These are phyloP conservation scores for Antidorcas marsupialis DNA, from an alignment of 2,113 vertebrate genomes.

Conservation along the genomic window DNA sequence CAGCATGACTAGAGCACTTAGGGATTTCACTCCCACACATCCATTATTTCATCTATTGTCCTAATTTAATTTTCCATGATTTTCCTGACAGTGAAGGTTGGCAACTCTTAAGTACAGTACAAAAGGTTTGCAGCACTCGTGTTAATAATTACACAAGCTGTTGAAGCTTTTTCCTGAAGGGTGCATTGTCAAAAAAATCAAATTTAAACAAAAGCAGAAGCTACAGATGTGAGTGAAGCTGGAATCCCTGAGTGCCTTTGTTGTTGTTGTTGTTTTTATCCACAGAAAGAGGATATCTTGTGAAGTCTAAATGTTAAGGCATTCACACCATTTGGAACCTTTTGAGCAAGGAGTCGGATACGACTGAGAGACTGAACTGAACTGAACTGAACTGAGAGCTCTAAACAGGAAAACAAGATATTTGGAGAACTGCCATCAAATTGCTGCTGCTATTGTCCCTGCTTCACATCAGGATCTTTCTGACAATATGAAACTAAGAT, in stretches of 20 bases:
- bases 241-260: constrained; percentile 39
- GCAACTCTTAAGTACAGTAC: constrained; percentile 46
- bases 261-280: neutral
- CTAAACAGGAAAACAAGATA: constrained; percentile 32
- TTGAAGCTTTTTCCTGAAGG: constrained; percentile 49
- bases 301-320: constrained; percentile 43
- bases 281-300: constrained; percentile 37
- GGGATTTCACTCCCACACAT: constrained; percentile 46
- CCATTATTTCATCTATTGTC: constrained; percentile 62
- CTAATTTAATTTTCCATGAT: constrained; percentile 58
- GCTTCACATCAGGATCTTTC: neutral
- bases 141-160: constrained; percentile 56
- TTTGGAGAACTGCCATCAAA: constrained; percentile 56
- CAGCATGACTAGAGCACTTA: constrained; percentile 59
- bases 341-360: neutral
- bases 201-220: constrained; percentile 56
- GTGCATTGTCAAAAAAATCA: constrained; percentile 62
- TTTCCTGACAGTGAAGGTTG: constrained; percentile 55
- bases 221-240: constrained; percentile 42
- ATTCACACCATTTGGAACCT: constrained; percentile 2
- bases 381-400: neutral
- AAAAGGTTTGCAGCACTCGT: constrained; percentile 7
- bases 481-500: constrained; percentile 43
- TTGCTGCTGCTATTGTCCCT: constrained; percentile 35
- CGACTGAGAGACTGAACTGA: no score